phyloP scores from a whole-genome alignment of 2,797 vertebrate species.

The Denticeps clupeoides region DNA sequence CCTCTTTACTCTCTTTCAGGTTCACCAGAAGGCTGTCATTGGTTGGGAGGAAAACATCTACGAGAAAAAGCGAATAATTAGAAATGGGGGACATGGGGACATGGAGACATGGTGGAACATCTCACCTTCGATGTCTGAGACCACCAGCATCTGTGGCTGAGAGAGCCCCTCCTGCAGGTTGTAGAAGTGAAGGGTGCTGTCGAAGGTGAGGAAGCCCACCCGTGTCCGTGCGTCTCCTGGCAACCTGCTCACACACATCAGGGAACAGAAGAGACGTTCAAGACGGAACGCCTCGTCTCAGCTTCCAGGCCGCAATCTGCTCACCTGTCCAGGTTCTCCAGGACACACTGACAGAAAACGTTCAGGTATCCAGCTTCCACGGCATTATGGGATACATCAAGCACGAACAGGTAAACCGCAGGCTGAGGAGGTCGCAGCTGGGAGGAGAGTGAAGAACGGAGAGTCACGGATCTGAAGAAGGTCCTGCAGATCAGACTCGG shows the following conservation, averaged over 20 bases:
- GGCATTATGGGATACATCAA: slow-evolving; percentile 93
- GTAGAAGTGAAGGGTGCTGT: slow-evolving; percentile 95
- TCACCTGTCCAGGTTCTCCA: slow-evolving; percentile 92
- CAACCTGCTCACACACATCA: too few species aligned
- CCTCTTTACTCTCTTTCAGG: slow-evolving; percentile 90
- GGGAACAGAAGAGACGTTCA: too few species aligned
- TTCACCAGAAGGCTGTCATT: slow-evolving; percentile 93
- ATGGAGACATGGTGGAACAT: not conserved
- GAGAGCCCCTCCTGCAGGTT: slow-evolving; percentile 91
- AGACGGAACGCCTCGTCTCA: too few species aligned
- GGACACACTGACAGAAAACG: slow-evolving; percentile 77
- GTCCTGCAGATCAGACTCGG: not conserved
- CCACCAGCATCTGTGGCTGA: slow-evolving; percentile 94
- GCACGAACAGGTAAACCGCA: slow-evolving; percentile 87
- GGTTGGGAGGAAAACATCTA: slow-evolving; percentile 90
- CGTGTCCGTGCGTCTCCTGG: slow-evolving; percentile 85
- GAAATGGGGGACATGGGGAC: not conserved
- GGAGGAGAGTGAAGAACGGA: slow-evolving; percentile 30
- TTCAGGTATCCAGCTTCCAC: slow-evolving; percentile 88
- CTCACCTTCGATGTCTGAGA: slow-evolving; percentile 91
- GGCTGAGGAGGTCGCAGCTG: slow-evolving; percentile 94
- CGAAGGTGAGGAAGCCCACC: slow-evolving; percentile 91
- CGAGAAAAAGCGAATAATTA: not conserved
- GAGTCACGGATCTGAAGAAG: not conserved
- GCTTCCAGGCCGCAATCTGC: slow-evolving; percentile 23